Base-by-base conservation (phyloP, 2,888 invertebrate genomes). In the Melanostoma mellinum region DNA sequence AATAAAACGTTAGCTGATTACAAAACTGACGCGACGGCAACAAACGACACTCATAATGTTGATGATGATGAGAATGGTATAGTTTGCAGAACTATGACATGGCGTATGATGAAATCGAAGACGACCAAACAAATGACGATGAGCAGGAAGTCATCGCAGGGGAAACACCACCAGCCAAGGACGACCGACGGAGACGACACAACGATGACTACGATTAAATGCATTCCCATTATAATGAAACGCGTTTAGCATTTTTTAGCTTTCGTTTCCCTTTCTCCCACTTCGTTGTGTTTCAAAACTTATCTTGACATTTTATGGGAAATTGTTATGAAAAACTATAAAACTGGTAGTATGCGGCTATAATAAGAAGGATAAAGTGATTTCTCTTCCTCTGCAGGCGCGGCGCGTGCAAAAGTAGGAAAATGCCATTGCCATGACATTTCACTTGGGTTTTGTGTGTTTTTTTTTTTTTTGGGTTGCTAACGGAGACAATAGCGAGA, bases 321-420 rank as follows among this genome's bases (percentile, higher is more conserved):
- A 78, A 82, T 69, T 77, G 77, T 77, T 77, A 82, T 77, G 72
- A 77, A 20, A 20, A 82, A 74, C 73, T 73, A 74, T 77, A 63
- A 77, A 82, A 73, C 52, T 30, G 46, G 68, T 69, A 65, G 77
- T 53, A 53, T 63, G 63, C 46, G 36, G 44, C 68, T 67, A 69
- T 74, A 77, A 77, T 74, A 63, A 77, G 73, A 68, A 44, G 56
- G 69, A 77, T 82, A 73, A 73, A 63, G 68, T 56, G 56, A 55
- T 44, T 56, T 44, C 35, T 40, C 40, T 38, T 32, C 10, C 33
- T 48, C 46, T 36, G 63, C 30, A 36, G 36, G 5, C 36, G 4
- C 3, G 6, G 44, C 42, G n/a, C n/a, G 42, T 20, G 20, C 20
- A 20, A 20, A 10, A 33, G 10, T 30, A 40, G 38, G 20, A 63